A percentile compares a stretch with the other conserved stretches of the same genome.
phyloP scores from a whole-genome alignment of 1,140 invertebrate genomes.

The Sipha flava region DNA sequence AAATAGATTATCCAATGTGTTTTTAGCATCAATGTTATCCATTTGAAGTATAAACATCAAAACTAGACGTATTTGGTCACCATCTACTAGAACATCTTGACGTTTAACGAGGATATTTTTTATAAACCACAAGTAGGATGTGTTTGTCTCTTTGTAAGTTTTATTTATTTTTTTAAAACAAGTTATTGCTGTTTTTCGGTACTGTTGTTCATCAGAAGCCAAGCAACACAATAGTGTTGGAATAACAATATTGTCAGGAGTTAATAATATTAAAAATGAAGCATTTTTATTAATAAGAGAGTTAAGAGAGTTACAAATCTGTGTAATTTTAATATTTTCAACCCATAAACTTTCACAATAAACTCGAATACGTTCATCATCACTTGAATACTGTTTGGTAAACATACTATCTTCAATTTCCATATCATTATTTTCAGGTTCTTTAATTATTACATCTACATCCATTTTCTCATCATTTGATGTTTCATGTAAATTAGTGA shows the following conservation, averaged over 20 bases:
- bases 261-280: neutral
- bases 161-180: neutral
- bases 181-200: neutral
- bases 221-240: slow-evolving; percentile 12
- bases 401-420: slow-evolving; percentile 2
- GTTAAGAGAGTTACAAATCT: neutral
- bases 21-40: slow-evolving; percentile 78
- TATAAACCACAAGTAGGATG: neutral
- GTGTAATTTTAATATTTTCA: slow-evolving; percentile 1
- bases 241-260: neutral
- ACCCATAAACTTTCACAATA: slow-evolving; percentile 19
- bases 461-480: neutral
- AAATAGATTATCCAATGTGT: slow-evolving; percentile 52
- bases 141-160: neutral
- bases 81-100: neutral
- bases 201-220: neutral
- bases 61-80: slow-evolving; percentile 13
- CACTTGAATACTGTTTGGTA: neutral
- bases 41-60: slow-evolving; percentile 54
- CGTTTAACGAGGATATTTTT: slow-evolving; percentile 4
- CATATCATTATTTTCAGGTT: neutral
- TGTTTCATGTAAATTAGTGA: neutral
- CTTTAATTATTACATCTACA: neutral
- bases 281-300: neutral
- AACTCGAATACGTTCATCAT: neutral